phyloP scores from a whole-genome alignment of 1,140 invertebrate genomes.

The Diabrotica undecimpunctata region DNA sequence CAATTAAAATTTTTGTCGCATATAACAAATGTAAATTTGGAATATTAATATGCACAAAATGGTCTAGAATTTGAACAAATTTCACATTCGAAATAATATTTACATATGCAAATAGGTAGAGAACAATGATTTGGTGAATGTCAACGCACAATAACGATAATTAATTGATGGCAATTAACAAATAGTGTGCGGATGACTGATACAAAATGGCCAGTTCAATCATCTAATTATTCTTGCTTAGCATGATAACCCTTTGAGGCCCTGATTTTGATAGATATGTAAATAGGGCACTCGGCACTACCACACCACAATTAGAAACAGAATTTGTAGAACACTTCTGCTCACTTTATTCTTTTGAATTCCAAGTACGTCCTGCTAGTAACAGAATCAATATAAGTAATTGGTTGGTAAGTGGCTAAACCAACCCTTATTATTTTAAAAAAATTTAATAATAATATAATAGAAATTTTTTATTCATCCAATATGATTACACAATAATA shows the following conservation, averaged over 20 bases:
- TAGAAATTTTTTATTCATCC: too few species aligned
- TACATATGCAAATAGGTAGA: constrained; percentile 31
- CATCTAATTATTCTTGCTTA: constrained; percentile 46
- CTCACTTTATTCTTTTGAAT: background rate
- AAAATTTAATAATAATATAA: too few species aligned
- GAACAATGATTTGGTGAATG: constrained; percentile 32
- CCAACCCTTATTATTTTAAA: too few species aligned
- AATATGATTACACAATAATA: too few species aligned
- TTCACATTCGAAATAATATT: constrained; percentile 18
- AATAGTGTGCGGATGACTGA: constrained; percentile 47
- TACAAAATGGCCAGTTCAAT: constrained; percentile 48
- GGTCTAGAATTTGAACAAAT: background rate
- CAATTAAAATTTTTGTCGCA: too few species aligned
- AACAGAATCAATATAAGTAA: too few species aligned
- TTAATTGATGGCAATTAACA: constrained; percentile 45
- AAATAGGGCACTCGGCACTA: constrained; percentile 36
- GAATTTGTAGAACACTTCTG: constrained; percentile 7
- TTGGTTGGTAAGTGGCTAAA: too few species aligned
- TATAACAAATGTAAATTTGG: too few species aligned
- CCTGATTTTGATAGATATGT: constrained; percentile 46
- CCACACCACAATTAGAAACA: constrained; percentile 34
- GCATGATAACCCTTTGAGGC: constrained; percentile 43
- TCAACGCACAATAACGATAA: constrained; percentile 37
- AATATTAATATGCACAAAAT: background rate
- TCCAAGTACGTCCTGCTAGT: too few species aligned